phyloP scores from a whole-genome alignment of 2,888 invertebrate species.

The Caenorhabditis sp. region DNA sequence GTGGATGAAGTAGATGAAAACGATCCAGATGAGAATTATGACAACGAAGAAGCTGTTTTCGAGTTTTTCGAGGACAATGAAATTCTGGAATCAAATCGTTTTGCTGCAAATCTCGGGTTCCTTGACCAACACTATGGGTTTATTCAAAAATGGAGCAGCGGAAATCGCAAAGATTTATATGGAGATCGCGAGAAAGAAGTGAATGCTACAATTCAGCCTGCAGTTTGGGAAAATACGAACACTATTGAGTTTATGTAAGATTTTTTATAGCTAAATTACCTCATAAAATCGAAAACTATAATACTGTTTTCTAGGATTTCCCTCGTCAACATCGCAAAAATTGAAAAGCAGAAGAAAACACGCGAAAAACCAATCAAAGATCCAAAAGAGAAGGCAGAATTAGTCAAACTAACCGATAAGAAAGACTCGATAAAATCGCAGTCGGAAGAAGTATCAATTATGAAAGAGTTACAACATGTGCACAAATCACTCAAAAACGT shows the following conservation, averaged over 20 bases:
- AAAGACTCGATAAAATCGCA: constrained; percentile 19
- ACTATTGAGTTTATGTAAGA: constrained; percentile 19
- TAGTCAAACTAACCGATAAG: constrained; percentile 29
- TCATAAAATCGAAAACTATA: too few species aligned
- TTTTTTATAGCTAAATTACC: too few species aligned
- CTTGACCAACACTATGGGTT: constrained; percentile 8
- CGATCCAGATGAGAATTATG: constrained; percentile 5
- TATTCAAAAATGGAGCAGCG: constrained; percentile 2
- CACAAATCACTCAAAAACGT: constrained; percentile 20
- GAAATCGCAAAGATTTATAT: neutral
- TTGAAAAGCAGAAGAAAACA: constrained; percentile 24
- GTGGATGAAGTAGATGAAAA: constrained; percentile 14
- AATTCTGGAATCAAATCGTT: neutral
- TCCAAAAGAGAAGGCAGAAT: constrained; percentile 5
- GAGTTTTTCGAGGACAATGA: constrained; percentile 8
- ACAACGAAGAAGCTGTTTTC: neutral
- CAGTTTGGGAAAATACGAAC: constrained; percentile 13
- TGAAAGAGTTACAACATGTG: constrained; percentile 24
- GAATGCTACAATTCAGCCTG: neutral
- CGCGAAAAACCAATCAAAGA: constrained; percentile 14
- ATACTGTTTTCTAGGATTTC: constrained; percentile 15
- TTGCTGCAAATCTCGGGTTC: constrained; percentile 10
- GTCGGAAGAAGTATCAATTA: constrained; percentile 30
- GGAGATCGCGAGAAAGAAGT: neutral
- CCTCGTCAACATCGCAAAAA: constrained; percentile 14